A percentile compares a stretch with the other conserved stretches of the same genome.
Evolutionary conservation across 2,888 invertebrate genomes (phyloP).

Genomic region (Seira musarum): DNA sequence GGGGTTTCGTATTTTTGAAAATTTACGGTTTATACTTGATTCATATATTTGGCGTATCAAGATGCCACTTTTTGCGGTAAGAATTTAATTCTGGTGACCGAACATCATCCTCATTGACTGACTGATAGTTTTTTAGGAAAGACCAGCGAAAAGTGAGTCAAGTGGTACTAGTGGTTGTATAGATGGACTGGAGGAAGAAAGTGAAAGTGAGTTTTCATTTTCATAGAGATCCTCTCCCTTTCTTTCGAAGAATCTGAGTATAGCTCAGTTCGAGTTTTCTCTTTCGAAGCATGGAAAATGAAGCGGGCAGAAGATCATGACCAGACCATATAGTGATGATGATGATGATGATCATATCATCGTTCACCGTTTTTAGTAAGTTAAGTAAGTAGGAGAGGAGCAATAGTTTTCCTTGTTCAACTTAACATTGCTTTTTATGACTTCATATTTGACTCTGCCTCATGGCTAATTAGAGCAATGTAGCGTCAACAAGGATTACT

Average conservation of each 20-base stretch:
- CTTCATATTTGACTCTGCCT: conserved; percentile 54
- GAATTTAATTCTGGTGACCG: background rate
- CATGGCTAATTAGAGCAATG: conserved; percentile 60
- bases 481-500: conserved; percentile 57
- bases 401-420: conserved; percentile 27
- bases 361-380: background rate
- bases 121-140: background rate
- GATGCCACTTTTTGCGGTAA: background rate
- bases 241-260: background rate
- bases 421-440: conserved; percentile 52
- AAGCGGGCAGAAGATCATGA: background rate
- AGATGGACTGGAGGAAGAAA: background rate
- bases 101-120: background rate
- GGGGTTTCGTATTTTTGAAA: too few relatives aligned
- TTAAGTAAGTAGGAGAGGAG: background rate
- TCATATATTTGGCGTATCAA: too few relatives aligned
- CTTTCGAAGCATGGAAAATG: background rate
- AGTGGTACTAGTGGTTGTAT: background rate
- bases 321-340: background rate
- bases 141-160: background rate
- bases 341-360: background rate
- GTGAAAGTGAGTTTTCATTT: too few relatives aligned
- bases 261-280: background rate
- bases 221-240: background rate
- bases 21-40: too few relatives aligned